Conservation (phyloP, 2,113 vertebrate species). For the Gadus macrocephalus region DNA sequence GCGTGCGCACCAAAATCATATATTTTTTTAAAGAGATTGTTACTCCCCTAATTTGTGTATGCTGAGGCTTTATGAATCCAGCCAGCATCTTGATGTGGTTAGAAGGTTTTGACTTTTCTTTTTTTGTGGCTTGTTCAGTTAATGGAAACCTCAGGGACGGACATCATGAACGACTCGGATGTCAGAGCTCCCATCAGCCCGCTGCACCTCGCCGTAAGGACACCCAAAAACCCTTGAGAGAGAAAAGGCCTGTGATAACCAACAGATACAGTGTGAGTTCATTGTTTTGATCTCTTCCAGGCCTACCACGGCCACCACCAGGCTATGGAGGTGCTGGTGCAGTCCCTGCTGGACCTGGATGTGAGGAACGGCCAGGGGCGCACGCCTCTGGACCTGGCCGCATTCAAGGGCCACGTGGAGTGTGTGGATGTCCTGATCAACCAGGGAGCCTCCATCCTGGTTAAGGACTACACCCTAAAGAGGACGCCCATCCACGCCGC, state of each 20-base stretch:
- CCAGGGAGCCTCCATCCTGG: slow-evolving; percentile 94
- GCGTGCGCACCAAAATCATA: too few species aligned
- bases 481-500: slow-evolving; percentile 95
- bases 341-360: slow-evolving; percentile 94
- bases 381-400: slow-evolving; percentile 91
- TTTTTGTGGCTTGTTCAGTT: slow-evolving; percentile 70
- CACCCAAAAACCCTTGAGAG: too few species aligned
- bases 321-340: slow-evolving; percentile 93
- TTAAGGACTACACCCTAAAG: slow-evolving; percentile 93
- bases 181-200: slow-evolving; percentile 90
- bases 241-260: too few species aligned
- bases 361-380: slow-evolving; percentile 91
- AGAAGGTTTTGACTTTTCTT: slow-evolving; percentile 2
- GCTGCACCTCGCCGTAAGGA: slow-evolving; percentile 92
- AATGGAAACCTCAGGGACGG: slow-evolving; percentile 94
- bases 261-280: too few species aligned
- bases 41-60: too few species aligned
- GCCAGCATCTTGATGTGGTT: neutral
- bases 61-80: too few species aligned
- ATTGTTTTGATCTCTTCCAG: slow-evolving; percentile 56
- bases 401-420: slow-evolving; percentile 94
- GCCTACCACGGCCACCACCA: slow-evolving; percentile 97
- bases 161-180: slow-evolving; percentile 90
- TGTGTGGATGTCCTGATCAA: slow-evolving; percentile 97
- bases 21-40: too few species aligned